Evolutionary conservation across 2,888 invertebrate species (phyloP).

Genomic region (Stenichneumon culpator): DNA sequence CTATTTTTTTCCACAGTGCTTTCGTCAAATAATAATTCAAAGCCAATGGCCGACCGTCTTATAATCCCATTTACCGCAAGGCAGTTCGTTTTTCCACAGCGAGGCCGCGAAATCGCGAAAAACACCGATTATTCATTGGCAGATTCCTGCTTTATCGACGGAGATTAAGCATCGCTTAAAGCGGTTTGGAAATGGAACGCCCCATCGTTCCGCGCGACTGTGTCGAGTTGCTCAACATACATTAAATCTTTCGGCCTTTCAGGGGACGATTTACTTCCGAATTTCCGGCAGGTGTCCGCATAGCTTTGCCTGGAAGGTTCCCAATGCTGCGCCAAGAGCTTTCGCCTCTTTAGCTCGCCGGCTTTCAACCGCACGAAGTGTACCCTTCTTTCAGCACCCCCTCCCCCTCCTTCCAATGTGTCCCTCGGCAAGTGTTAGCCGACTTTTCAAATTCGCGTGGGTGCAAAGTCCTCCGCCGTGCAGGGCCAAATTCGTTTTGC

Average conservation of each 20-base stretch:
- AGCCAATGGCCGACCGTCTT: not conserved
- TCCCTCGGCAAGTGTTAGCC: conserved; percentile 48
- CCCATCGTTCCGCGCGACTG: not conserved
- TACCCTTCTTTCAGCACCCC: conserved; percentile 5
- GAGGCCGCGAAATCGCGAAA: not conserved
- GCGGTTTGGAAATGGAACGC: not conserved
- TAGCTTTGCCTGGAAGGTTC: conserved; percentile 31
- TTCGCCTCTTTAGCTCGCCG: conserved; percentile 50
- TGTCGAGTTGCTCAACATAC: conserved; percentile 21
- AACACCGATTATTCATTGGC: not conserved
- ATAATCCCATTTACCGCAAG: not conserved
- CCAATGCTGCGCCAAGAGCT: conserved; percentile 29
- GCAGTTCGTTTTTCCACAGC: not conserved
- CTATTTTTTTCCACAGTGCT: not conserved
- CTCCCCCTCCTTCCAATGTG: not conserved
- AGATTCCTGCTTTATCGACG: not conserved
- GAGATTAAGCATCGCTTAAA: conserved; percentile 2
- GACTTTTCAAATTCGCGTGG: conserved; percentile 66
- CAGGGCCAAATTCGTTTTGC: conserved; percentile 68
- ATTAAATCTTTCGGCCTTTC: conserved; percentile 20
- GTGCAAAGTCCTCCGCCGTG: conserved; percentile 36
- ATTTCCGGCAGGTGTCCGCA: conserved; percentile 38
- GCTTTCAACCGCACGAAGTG: conserved; percentile 23
- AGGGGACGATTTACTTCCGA: conserved; percentile 38
- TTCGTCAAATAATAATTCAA: not conserved